Evolutionary conservation across 2,888 invertebrate genomes (phyloP), one percentile per base, ranked within the genome.

Genomic region (Busseola fusca): DNA sequence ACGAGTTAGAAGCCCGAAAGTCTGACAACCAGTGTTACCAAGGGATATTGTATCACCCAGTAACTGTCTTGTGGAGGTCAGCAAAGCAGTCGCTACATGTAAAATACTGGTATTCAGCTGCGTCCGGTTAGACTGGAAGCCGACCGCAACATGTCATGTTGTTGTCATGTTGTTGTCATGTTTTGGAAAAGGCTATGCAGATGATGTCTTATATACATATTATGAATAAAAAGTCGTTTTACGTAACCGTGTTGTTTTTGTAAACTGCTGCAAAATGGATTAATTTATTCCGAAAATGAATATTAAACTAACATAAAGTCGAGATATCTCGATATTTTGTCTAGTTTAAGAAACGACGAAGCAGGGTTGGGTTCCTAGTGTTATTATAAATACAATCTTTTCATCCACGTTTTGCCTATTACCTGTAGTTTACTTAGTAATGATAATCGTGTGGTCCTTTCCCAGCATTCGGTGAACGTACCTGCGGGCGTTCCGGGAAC

Each of bases 401-500:
- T 9, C 7, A 7, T 7, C 27, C 14, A 2, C 37, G 4, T 62
- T 18, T 42, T 27, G 21, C 14, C 27, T 27, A 3, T 9, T 4
- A 27, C n/a, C 27, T 0, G 3, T 63, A n/a, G 48, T 63, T 50
- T 30, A 16, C 18, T 30, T 40, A 40, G 16, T 27, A 27, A 59
- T 25, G 50, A 9, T 12, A 42, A 16, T 21, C 7, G 7, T 27
- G 0, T 37, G 48, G 16, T 66, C 12, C 40, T 56, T 34, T 52
- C 21, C 16, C 56, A 69, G 63, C 18, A 1, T n/a, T 18, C 18
- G 30, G 2, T 34, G n/a, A 1, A 16, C 16, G 6, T 6, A 3
- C 16, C 16, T 16, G 9, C 0, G 21, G 2, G 0, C n/a, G 0
- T n/a, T 16, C 27, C 16, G 16, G 1, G 0, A 16, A 10, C n/a